Base-by-base conservation (phyloP, 2,888 invertebrate species). In the Lepidochrysops patricia region DNA sequence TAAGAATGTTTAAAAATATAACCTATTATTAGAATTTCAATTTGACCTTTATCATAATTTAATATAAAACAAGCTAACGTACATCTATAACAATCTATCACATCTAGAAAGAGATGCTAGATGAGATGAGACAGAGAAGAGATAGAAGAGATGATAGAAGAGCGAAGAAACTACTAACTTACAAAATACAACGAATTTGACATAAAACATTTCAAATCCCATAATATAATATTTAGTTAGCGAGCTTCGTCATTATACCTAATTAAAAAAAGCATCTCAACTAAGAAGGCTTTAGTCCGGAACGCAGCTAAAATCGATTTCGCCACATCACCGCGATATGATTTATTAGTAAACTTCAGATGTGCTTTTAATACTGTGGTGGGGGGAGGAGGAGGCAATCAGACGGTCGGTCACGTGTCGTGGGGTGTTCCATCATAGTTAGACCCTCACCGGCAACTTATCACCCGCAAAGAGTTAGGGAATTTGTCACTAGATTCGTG, bases 401-500 rank as follows among this genome's bases (percentile, higher is more conserved):
- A 68, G 70, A 79, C 37, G 43, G 43, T 29, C 37, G 19, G 61
- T 71, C 64, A 61, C 65, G 60, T 62, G 64, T 50, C 66, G 43
- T 43, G 37, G 6, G 5, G 37, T 15, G 43, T 23, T 88, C 84
- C 81, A 72, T 89, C 87, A 86, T 81, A 83, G 87, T 87, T 84
- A 86, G 78, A 58, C 58, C 54, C 63, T 60, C 72, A 66, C 63
- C 84, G 82, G 77, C 79, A 75, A 84, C 86, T 86, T 85, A 87
- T 84, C 82, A 75, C 75, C 75, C 81, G 80, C 84, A 84, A 86
- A 87, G 87, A 87, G 87, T 87, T 87, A 82, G 73, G 71, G 74
- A 79, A 87, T 85, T 87, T 87, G 86, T 86, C 85, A 84, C 75
- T 71, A 77, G 76, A 75, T 81, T 82, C 82, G 77, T 77, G 73